These are phyloP conservation scores for Dermochelys coriacea DNA, from an alignment of 2,797 vertebrate species.

Conservation along the genomic window DNA sequence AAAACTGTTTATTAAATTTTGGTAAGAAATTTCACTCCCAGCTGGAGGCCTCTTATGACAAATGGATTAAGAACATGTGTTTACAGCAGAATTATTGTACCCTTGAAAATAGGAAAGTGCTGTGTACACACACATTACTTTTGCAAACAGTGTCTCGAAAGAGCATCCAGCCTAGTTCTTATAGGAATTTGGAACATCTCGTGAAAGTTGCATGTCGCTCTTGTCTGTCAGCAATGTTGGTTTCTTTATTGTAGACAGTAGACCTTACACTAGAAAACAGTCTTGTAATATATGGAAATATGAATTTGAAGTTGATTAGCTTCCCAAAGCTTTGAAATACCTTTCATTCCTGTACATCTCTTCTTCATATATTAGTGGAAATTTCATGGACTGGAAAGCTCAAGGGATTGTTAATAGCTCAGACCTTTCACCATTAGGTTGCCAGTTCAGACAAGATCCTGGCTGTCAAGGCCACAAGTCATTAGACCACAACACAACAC, in stretches of 20 bases:
- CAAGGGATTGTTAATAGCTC: not conserved
- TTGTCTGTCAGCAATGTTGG: not conserved
- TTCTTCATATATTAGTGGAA: not conserved
- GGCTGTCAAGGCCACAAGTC: not conserved
- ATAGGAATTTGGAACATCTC: not conserved
- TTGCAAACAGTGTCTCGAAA: not conserved
- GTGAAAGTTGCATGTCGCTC: not conserved
- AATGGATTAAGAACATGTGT: not conserved
- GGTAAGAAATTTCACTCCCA: not conserved
- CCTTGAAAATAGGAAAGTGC: not conserved
- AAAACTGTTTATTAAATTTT: not conserved
- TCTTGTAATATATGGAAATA: not conserved
- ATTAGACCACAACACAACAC: not conserved
- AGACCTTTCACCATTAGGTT: not conserved
- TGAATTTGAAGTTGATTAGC: not conserved
- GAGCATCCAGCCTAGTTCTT: not conserved
- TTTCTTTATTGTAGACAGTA: not conserved
- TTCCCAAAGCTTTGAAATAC: not conserved
- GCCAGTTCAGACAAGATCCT: not conserved
- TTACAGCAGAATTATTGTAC: not conserved
- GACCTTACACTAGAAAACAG: not conserved
- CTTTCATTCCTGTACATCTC: not conserved
- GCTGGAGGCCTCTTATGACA: not conserved
- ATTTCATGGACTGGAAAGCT: not conserved
- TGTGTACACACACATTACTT: not conserved